Base-by-base conservation (phyloP, 2,888 invertebrate genomes). In the Pyrrhosoma nymphula region DNA sequence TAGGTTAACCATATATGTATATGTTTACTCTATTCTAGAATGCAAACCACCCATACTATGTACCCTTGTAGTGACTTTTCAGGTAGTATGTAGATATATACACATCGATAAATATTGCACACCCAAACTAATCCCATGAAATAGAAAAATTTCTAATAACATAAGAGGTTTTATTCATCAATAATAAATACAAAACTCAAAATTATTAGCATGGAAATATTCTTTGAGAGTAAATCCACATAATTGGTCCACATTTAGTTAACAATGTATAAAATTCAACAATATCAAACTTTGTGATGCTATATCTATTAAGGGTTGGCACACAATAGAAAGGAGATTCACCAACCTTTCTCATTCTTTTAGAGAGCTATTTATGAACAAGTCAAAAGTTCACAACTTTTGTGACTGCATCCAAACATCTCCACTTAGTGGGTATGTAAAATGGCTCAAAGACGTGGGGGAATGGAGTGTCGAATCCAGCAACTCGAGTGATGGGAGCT, bases 401-500 rank as follows among this genome's bases (percentile, higher is more conserved):
- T 96, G 98, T 98, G 89, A 99, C 97, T 0, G 98, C 99, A 95
- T 98, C 98, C 95, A 98, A 97, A 96, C 99, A 99, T 95, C 99
- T 97, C 98, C 99, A 99, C 97, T 98, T 99, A 97, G 99, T 98
- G 0, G 99, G 99, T 96, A 99, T 97, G 97, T 99, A 99, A 97
- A 99, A 99, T 0, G 99, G 98, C 97, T 99, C 99, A 97, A 98
- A 99, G 93, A 99, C 98, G 97, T 99, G 99, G 12, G 99, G 99
- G 97, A 99, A 99, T 23, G 99, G 99, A 4, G 99, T 99, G 97
- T 99, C 99, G 98, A 99, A 99, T 23, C 99, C 99, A 55, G 99
- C 98, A 93, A 99, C 99, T 96, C 99, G 98, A 90, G 98, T 97
- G 26, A 99, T 97, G 0, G 99, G 99, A 0, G 99, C 99, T 97